Percentiles rank a stretch among this genome's conserved stretches.
These are phyloP conservation scores for Patiria miniata DNA, from an alignment of 35 echinoderm and acorn worm genomes.

Conservation along the genomic window DNA sequence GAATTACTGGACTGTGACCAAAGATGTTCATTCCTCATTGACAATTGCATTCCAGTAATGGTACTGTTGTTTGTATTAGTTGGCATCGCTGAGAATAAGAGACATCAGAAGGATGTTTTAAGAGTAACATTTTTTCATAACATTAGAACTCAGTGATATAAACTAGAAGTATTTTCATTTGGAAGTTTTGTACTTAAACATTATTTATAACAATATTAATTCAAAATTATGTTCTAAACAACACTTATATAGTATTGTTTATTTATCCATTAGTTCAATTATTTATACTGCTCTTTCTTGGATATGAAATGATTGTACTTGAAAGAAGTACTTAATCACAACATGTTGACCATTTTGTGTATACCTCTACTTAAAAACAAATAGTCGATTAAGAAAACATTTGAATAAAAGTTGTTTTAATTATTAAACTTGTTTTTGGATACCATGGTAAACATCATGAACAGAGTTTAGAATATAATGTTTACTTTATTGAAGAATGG, in stretches of 20 bases:
- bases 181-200: not conserved
- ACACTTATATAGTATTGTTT: not conserved
- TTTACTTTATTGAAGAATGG: no score
- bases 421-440: no score
- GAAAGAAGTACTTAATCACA: not conserved
- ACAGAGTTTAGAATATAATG: no score
- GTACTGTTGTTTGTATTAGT: not conserved
- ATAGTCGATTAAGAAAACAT: no score
- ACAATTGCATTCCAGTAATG: constrained; percentile 18
- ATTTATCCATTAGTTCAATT: not conserved
- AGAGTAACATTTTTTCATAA: not conserved
- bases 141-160: not conserved
- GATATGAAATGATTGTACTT: constrained; percentile 3
- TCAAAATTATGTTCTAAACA: not conserved
- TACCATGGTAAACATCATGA: no score
- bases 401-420: no score
- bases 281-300: not conserved
- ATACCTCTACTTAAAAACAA: no score
- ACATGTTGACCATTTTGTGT: no score
- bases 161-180: no score
- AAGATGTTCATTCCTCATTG: constrained; percentile 4
- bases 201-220: constrained; percentile 17
- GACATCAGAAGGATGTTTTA: not conserved
- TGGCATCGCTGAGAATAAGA: not conserved
- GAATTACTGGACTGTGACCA: constrained; percentile 18